phyloP scores from a whole-genome alignment of 35 echinoderm and acorn worm species.

The Anneissia japonica region DNA sequence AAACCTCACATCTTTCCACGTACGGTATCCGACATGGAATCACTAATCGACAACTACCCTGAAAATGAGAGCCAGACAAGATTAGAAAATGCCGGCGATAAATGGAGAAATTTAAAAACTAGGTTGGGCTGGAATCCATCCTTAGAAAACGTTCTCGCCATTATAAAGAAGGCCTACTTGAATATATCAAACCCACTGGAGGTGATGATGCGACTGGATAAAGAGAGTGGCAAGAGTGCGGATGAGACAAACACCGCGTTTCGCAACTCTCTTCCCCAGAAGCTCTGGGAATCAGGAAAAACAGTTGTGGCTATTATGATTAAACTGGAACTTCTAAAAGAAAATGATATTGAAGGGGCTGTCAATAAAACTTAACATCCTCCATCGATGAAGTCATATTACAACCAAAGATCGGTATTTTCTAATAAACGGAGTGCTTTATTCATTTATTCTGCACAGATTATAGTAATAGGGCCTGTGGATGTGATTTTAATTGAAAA shows the following conservation, averaged over 20 bases:
- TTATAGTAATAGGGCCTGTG: no score
- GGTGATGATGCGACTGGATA: slow-evolving; percentile 84
- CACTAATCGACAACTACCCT: slow-evolving; percentile 79
- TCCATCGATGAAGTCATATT: no score
- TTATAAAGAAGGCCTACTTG: slow-evolving; percentile 73
- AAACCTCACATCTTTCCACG: slow-evolving; percentile 97
- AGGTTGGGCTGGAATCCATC: slow-evolving; percentile 67
- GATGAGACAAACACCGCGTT: slow-evolving; percentile 66
- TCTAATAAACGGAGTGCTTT: no score
- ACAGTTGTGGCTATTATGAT: slow-evolving; percentile 74
- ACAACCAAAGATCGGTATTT: no score
- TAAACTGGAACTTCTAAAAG: slow-evolving; percentile 45
- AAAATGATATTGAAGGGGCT: slow-evolving; percentile 1
- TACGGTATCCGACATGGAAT: slow-evolving; percentile 77
- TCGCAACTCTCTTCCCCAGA: slow-evolving; percentile 46
- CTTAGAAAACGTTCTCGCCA: slow-evolving; percentile 56
- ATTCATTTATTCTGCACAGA: no score
- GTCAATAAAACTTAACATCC: no score
- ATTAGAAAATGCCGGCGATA: slow-evolving; percentile 76
- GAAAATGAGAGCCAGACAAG: slow-evolving; percentile 35
- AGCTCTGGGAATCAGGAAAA: slow-evolving; percentile 56
- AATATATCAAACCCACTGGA: slow-evolving; percentile 94
- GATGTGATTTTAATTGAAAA: no score
- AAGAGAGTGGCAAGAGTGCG: slow-evolving; percentile 62
- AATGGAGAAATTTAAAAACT: slow-evolving; percentile 68